Evolutionary conservation across 2,888 invertebrate genomes (phyloP).

Genomic region (Actias luna): DNA sequence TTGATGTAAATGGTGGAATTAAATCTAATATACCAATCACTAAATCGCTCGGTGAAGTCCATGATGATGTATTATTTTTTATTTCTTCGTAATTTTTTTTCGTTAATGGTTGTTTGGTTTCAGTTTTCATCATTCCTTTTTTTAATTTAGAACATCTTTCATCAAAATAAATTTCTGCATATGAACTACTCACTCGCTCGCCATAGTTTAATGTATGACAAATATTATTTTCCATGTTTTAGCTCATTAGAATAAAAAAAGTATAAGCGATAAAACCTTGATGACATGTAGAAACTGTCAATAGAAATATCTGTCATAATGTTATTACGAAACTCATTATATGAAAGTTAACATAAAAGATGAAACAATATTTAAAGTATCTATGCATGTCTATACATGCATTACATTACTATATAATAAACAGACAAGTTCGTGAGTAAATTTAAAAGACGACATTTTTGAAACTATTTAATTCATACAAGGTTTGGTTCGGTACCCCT

Average conservation of each 20-base stretch:
- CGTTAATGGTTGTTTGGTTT: background rate
- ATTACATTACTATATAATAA: too few relatives aligned
- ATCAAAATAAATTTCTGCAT: slow-evolving; percentile 63
- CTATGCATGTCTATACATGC: too few relatives aligned
- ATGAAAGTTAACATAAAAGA: too few relatives aligned
- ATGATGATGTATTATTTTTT: slow-evolving; percentile 33
- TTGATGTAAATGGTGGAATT: slow-evolving; percentile 70
- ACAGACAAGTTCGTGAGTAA: too few relatives aligned
- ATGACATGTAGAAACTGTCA: slow-evolving; percentile 1
- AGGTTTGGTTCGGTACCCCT: too few relatives aligned
- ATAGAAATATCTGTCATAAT: background rate
- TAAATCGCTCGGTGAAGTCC: slow-evolving; percentile 71
- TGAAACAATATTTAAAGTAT: too few relatives aligned
- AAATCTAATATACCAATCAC: slow-evolving; percentile 61
- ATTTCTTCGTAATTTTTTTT: slow-evolving; percentile 11
- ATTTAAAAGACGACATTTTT: too few relatives aligned
- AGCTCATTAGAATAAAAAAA: slow-evolving; percentile 18
- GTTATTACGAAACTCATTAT: background rate
- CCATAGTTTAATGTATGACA: slow-evolving; percentile 37
- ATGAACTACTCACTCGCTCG: slow-evolving; percentile 58
- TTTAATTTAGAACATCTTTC: slow-evolving; percentile 43
- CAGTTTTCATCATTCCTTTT: background rate
- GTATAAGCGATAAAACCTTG: background rate
- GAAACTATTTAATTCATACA: too few relatives aligned
- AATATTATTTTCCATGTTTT: slow-evolving; percentile 45